Evolutionary conservation across 2,797 vertebrate species (phyloP), one percentile per base, ranked within the genome.

Genomic region (Botia almorhae): DNA sequence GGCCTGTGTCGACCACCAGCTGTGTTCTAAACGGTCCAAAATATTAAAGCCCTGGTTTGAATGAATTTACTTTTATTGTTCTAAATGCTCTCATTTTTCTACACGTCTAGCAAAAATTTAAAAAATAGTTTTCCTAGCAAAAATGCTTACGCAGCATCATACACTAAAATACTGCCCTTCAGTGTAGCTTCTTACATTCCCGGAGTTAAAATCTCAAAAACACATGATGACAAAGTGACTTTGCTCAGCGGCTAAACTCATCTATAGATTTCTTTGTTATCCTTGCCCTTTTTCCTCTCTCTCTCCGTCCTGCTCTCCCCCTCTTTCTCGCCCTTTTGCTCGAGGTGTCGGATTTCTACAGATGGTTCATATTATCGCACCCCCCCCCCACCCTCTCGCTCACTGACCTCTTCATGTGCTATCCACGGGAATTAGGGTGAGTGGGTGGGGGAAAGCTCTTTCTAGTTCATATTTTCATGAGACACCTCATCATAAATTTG

Each of bases 331-430:
- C 69, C 67, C 50, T 17, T 86, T 87, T 87, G 92, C 85, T 86
- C 1, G 74, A 89, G 88, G 93, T 94, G 92, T 95, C 93, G 90
- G 88, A 89, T 95, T 94, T 94, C 94, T 89, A 93, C 94, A 95
- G 92, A 93, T 95, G 93, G 93, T 93, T 94, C 91, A 89, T 90
- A 93, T 94, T 94, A 94, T 87, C 85, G 33, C 88, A 89, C 93
- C 88, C 88, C 85, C 84, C 82, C 81, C 82, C 80, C 67, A 6
- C 29, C 87, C 85, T 79, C 68, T 83, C 79, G 69, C 68, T 63
- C 83, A 72, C 87, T 91, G 91, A 93, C 91, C 92, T 89, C 86
- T 87, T 85, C 79, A 84, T 87, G 80, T 91, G 84, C 83, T 84
- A 88, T 87, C 85, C 69, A 72, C 77, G 78, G 83, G 83, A 58